Evolutionary conservation across 2,113 vertebrate genomes (phyloP).

Genomic region (Romanogobio albipinnatus): DNA sequence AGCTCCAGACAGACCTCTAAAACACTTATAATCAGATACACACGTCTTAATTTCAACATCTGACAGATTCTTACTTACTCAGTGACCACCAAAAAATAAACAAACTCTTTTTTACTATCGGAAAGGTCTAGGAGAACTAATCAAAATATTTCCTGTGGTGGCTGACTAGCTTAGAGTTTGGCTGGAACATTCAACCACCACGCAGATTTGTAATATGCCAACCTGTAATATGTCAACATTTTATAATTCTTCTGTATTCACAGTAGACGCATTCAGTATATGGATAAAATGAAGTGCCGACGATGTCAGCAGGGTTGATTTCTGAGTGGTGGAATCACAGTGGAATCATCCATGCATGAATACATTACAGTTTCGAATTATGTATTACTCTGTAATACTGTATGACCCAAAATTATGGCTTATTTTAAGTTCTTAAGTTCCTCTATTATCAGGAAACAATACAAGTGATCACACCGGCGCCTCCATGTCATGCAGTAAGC

Average conservation of each 20-base stretch:
- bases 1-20: conserved; percentile 65
- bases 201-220: conserved; percentile 50
- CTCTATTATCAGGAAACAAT: too few species aligned
- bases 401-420: too few species aligned
- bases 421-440: too few species aligned
- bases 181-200: conserved; percentile 54
- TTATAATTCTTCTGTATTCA: conserved; percentile 60
- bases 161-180: conserved; percentile 46
- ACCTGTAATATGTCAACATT: conserved; percentile 62
- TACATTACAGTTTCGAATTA: too few species aligned
- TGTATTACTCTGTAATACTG: too few species aligned
- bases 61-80: conserved; percentile 65
- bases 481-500: too few species aligned
- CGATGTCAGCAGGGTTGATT: conserved; percentile 25
- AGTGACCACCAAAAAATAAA: conserved; percentile 69
- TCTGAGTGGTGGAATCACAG: conserved; percentile 23
- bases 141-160: conserved; percentile 69
- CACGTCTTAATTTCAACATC: conserved; percentile 65
- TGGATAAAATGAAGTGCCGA: conserved; percentile 32
- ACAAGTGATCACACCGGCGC: too few species aligned
- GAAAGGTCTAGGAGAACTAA: conserved; percentile 66
- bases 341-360: conserved; percentile 14
- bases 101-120: conserved; percentile 62
- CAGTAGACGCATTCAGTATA: conserved; percentile 56
- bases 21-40: conserved; percentile 58